A percentile compares a stretch with the other conserved stretches of the same genome.
Evolutionary conservation across 2,888 invertebrate genomes (phyloP).

Genomic region (Pandemis corylana): DNA sequence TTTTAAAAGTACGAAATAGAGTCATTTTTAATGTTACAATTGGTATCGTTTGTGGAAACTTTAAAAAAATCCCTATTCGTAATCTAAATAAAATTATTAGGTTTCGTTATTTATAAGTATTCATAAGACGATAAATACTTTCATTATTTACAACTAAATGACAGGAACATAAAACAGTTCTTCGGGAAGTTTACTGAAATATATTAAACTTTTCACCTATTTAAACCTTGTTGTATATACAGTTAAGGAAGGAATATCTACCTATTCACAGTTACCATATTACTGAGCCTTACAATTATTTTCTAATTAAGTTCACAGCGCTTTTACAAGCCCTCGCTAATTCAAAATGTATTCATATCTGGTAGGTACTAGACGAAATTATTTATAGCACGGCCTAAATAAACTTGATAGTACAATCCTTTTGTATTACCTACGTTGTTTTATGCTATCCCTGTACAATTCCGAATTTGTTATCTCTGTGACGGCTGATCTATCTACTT

Average conservation of each 20-base stretch:
- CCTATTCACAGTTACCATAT: conserved; percentile 73
- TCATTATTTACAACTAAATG: conserved; percentile 79
- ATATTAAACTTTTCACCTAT: conserved; percentile 79
- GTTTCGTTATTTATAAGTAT: conserved; percentile 55
- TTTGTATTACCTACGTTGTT: conserved; percentile 59
- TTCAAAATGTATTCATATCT: conserved; percentile 51
- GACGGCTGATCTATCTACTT: conserved; percentile 52
- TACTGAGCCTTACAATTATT: conserved; percentile 72
- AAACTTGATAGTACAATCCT: conserved; percentile 56
- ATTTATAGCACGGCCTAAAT: conserved; percentile 55
- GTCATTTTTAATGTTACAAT: conserved; percentile 68
- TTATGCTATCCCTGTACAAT: conserved; percentile 82
- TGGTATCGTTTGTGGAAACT: conserved; percentile 71
- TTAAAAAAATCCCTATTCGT: conserved; percentile 60
- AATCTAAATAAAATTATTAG: conserved; percentile 49
- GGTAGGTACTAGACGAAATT: conserved; percentile 52
- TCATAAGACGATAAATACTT: conserved; percentile 67
- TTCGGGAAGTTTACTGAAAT: conserved; percentile 78
- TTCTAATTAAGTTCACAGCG: conserved; percentile 71
- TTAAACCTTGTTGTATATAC: conserved; percentile 75
- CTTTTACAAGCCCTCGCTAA: conserved; percentile 70
- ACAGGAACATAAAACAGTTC: conserved; percentile 84
- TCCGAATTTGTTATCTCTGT: conserved; percentile 79
- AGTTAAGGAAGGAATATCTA: conserved; percentile 70
- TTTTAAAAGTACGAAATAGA: conserved; percentile 73